phyloP scores from a whole-genome alignment of 2,888 invertebrate species.

The Eilema caniola region DNA sequence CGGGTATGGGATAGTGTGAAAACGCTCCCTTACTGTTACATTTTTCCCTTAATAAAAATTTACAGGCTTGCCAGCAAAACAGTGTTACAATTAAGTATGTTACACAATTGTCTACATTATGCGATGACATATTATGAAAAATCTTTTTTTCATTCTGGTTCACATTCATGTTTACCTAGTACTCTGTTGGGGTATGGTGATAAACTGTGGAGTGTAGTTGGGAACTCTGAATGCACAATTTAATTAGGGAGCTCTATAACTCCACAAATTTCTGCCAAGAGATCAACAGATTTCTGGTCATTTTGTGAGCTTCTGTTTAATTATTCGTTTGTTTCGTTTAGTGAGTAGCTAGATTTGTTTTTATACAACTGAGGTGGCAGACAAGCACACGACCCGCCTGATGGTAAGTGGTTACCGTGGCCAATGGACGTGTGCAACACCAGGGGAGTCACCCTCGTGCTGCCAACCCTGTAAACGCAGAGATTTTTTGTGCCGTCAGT shows the following conservation, averaged over 20 bases:
- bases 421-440: too few relatives aligned
- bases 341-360: too few relatives aligned
- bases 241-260: constrained; percentile 48
- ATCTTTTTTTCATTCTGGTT: constrained; percentile 41
- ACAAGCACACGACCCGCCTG: too few relatives aligned
- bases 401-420: too few relatives aligned
- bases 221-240: constrained; percentile 53
- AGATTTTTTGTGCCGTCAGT: too few relatives aligned
- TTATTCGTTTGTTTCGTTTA: background rate
- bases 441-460: too few relatives aligned
- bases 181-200: constrained; percentile 32
- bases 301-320: constrained; percentile 18
- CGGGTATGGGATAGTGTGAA: too few relatives aligned
- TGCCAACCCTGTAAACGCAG: too few relatives aligned
- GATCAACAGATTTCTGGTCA: constrained; percentile 34
- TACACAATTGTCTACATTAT: constrained; percentile 45
- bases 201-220: constrained; percentile 43
- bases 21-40: too few relatives aligned
- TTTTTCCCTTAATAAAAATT: constrained; percentile 8
- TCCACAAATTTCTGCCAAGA: constrained; percentile 36
- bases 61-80: constrained; percentile 32
- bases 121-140: constrained; percentile 41
- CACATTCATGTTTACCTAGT: constrained; percentile 18
- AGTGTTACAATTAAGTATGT: constrained; percentile 27
- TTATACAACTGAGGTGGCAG: too few relatives aligned